Evolutionary conservation across 2,888 invertebrate genomes (phyloP).

Genomic region (Disparrhopalites patrizii): DNA sequence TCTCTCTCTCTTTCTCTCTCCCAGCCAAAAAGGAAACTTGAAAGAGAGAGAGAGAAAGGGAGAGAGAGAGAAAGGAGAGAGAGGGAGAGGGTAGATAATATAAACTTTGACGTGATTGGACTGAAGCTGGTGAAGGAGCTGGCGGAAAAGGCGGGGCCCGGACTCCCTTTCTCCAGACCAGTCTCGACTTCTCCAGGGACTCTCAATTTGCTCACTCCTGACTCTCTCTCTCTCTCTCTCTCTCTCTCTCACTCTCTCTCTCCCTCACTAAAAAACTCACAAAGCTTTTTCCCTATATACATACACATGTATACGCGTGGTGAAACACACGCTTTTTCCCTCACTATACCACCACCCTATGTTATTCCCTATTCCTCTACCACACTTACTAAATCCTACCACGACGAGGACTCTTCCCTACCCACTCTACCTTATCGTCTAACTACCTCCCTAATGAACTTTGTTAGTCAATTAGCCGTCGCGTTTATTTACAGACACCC

Average conservation of each 20-base stretch:
- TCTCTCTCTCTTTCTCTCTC: too few species aligned
- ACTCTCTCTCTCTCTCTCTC: slow-evolving; percentile 5
- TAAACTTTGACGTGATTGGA: slow-evolving; percentile 32
- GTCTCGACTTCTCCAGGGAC: slow-evolving; percentile 23
- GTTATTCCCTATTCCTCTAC: too few species aligned
- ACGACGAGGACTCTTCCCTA: slow-evolving; percentile 1
- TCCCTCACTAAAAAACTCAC: too few species aligned
- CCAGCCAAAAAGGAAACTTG: slow-evolving; percentile 21
- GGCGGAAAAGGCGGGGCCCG: slow-evolving; percentile 18
- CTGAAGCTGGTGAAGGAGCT: slow-evolving; percentile 17
- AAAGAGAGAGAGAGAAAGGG: slow-evolving; percentile 5
- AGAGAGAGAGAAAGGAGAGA: slow-evolving; percentile 15
- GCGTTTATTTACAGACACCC: slow-evolving; percentile 28
- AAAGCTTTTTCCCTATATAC: too few species aligned
- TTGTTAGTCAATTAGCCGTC: slow-evolving; percentile 28
- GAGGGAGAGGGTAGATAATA: slow-evolving; percentile 20
- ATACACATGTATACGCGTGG: not conserved
- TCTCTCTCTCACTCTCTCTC: too few species aligned
- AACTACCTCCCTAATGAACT: slow-evolving; percentile 26
- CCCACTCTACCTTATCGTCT: not conserved
- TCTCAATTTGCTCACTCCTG: slow-evolving; percentile 28
- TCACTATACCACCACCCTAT: too few species aligned
- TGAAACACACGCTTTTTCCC: too few species aligned
- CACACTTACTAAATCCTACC: slow-evolving; percentile 13
- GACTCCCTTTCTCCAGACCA: slow-evolving; percentile 24